These are phyloP conservation scores for Spilogale gracilis DNA, from an alignment of 2,113 vertebrate species.

Conservation along the genomic window DNA sequence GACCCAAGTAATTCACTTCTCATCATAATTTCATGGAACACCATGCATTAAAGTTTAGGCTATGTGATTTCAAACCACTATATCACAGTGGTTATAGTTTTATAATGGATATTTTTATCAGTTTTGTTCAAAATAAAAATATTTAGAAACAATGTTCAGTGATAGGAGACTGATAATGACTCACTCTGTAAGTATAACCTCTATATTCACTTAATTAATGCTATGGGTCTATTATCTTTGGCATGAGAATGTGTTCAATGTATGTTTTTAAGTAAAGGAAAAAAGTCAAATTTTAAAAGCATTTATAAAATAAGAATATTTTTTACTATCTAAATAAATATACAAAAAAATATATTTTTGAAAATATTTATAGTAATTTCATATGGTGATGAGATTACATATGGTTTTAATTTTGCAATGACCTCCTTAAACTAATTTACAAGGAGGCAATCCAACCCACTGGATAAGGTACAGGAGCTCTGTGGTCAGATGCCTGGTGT, in stretches of 20 bases:
- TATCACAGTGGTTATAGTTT: neutral
- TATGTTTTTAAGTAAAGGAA: neutral
- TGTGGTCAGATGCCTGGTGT: neutral
- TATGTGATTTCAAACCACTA: neutral
- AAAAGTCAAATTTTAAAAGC: neutral
- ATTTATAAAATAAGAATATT: neutral
- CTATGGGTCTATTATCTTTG: neutral
- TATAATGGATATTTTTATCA: neutral
- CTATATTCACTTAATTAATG: neutral
- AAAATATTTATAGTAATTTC: neutral
- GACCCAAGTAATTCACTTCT: neutral
- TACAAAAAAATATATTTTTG: neutral
- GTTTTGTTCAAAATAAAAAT: neutral
- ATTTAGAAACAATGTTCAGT: neutral
- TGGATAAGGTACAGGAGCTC: fast-evolving
- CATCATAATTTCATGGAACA: neutral
- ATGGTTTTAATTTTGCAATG: neutral
- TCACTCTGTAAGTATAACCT: neutral
- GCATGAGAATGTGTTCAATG: neutral
- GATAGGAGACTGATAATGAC: neutral
- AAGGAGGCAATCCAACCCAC: neutral
- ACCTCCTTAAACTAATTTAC: neutral
- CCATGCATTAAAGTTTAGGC: neutral
- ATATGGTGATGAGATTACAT: neutral
- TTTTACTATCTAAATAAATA: neutral